These are phyloP conservation scores for Notolepis coatsorum DNA, from an alignment of 2,797 vertebrate species.

Conservation along the genomic window DNA sequence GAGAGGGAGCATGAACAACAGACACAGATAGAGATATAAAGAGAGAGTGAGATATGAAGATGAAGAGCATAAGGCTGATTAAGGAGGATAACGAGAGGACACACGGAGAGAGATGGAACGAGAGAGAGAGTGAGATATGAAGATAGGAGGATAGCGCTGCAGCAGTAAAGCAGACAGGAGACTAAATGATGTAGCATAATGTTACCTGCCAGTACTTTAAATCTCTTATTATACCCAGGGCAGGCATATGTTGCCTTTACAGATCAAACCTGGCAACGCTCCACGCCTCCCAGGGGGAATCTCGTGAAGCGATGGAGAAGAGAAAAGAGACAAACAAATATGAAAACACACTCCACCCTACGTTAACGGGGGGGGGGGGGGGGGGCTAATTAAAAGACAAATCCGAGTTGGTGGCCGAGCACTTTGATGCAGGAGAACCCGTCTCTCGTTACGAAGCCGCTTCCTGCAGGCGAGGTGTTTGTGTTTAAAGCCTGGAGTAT, in stretches of 20 bases:
- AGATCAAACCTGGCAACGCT: conserved; percentile 15
- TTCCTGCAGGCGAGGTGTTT: background rate
- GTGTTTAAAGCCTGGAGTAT: background rate
- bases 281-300: background rate
- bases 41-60: background rate
- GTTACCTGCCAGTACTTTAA: conserved; percentile 3
- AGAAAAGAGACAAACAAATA: background rate
- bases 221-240: background rate
- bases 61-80: background rate
- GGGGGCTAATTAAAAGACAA: conserved; percentile 1
- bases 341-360: background rate
- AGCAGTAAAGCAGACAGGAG: background rate
- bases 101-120: no score
- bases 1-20: background rate
- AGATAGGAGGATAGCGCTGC: no score
- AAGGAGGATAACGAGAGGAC: background rate
- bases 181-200: background rate
- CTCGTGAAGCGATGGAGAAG: background rate
- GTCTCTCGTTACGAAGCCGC: background rate
- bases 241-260: conserved; percentile 23
- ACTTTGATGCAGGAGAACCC: background rate
- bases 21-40: no score
- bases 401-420: background rate
- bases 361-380: background rate
- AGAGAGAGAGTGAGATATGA: background rate